phyloP scores from a whole-genome alignment of 2,888 invertebrate genomes.

The Dasysyrphus albostriatus region DNA sequence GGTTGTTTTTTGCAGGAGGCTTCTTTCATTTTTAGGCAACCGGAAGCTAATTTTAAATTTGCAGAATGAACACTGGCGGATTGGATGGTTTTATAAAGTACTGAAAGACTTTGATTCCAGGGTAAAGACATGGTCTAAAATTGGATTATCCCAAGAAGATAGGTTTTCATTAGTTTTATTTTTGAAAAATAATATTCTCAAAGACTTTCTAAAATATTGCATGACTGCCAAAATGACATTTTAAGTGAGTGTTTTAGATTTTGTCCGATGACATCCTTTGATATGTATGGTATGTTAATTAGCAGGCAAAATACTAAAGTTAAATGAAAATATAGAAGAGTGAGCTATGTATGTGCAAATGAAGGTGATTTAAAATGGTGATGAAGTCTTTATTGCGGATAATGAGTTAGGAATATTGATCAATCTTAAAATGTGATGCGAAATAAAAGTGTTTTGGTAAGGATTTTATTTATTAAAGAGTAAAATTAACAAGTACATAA shows the following conservation, averaged over 20 bases:
- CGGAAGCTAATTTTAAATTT: slow-evolving; percentile 69
- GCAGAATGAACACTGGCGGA: slow-evolving; percentile 34
- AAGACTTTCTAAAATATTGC: slow-evolving; percentile 49
- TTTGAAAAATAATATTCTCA: neutral
- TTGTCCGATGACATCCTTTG: slow-evolving; percentile 65
- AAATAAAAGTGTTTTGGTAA: too few relatives aligned
- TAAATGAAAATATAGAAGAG: slow-evolving; percentile 22
- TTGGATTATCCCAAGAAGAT: slow-evolving; percentile 41
- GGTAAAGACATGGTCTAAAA: slow-evolving; percentile 47
- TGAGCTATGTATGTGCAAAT: slow-evolving; percentile 11
- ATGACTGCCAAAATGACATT: slow-evolving; percentile 61
- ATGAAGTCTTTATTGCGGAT: slow-evolving; percentile 33
- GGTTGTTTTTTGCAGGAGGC: slow-evolving; percentile 15
- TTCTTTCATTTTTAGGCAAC: slow-evolving; percentile 59
- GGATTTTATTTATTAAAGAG: too few relatives aligned
- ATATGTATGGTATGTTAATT: slow-evolving; percentile 69
- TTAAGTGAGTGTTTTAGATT: slow-evolving; percentile 48
- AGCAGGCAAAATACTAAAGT: slow-evolving; percentile 36
- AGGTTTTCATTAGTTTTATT: neutral
- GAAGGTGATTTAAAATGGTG: slow-evolving; percentile 11
- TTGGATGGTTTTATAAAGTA: slow-evolving; percentile 19
- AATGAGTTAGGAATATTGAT: slow-evolving; percentile 39
- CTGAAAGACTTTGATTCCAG: slow-evolving; percentile 30
- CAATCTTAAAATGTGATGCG: neutral
- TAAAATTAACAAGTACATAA: too few relatives aligned